These are phyloP conservation scores for Cataglyphis albicans DNA, from an alignment of 2,888 invertebrate genomes.

Conservation along the genomic window DNA sequence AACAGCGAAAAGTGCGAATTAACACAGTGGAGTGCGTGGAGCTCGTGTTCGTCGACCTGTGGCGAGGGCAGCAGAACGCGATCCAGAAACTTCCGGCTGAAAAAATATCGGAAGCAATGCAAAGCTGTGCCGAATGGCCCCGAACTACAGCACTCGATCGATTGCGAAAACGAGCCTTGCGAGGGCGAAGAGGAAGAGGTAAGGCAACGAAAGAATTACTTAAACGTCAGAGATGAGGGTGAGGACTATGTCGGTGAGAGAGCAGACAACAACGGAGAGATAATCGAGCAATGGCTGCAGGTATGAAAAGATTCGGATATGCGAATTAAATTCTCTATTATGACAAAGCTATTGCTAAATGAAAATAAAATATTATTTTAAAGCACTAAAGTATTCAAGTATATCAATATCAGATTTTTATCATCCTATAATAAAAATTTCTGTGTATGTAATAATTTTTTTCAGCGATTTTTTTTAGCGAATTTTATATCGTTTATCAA, in stretches of 20 bases:
- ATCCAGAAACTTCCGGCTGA: conserved; percentile 90
- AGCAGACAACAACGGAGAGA: conserved; percentile 64
- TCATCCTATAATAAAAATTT: background rate
- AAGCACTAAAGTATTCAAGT: background rate
- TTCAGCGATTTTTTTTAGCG: too few species aligned
- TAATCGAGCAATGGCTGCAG: conserved; percentile 81
- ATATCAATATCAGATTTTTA: background rate
- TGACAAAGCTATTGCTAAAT: background rate
- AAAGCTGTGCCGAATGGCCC: conserved; percentile 67
- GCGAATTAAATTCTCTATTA: conserved; percentile 1
- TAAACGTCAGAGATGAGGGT: conserved; percentile 56
- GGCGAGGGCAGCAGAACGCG: conserved; percentile 95
- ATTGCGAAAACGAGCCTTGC: conserved; percentile 79
- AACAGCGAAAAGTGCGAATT: conserved; percentile 89
- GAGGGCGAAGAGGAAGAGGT: conserved; percentile 76
- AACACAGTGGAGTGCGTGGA: conserved; percentile 92
- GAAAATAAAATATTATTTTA: background rate
- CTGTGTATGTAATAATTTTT: background rate
- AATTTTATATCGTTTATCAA: background rate
- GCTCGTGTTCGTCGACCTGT: conserved; percentile 93
- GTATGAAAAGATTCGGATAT: conserved; percentile 69
- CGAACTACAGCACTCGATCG: conserved; percentile 78
- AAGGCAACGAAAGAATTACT: conserved; percentile 56
- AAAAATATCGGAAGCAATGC: conserved; percentile 80
- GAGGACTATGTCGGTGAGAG: conserved; percentile 49